A percentile compares a stretch with the other conserved stretches of the same genome.
phyloP scores from a whole-genome alignment of 2,797 vertebrate species.

The Falco biarmicus region DNA sequence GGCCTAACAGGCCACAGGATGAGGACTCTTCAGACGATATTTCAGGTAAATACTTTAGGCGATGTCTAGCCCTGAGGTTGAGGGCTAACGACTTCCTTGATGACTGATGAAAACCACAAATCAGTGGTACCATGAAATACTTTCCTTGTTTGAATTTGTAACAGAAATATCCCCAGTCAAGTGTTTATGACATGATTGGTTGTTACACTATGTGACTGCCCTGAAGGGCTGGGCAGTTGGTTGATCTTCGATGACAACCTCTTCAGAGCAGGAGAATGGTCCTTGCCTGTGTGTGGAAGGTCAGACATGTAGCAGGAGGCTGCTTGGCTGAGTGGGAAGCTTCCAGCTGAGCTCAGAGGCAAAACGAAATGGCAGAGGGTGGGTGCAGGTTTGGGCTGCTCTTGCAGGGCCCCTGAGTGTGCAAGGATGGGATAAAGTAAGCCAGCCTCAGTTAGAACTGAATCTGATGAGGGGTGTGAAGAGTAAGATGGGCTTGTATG shows the following conservation, averaged over 20 bases:
- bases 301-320: not conserved
- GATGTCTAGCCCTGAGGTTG: not conserved
- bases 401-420: not conserved
- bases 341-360: not conserved
- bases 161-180: not conserved
- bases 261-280: not conserved
- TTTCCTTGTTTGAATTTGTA: not conserved
- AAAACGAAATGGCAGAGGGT: not conserved
- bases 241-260: not conserved
- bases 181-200: not conserved
- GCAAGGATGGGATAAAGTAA: not conserved
- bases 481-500: not conserved
- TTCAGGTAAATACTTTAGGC: constrained; percentile 80
- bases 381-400: not conserved
- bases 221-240: not conserved
- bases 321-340: not conserved
- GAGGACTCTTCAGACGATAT: constrained; percentile 97
- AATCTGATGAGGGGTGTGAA: not conserved
- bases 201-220: not conserved
- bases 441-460: not conserved
- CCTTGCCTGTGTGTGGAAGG: not conserved
- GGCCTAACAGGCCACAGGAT: constrained; percentile 87
- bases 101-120: not conserved
- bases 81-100: not conserved
- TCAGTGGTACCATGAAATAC: not conserved